Conservation (phyloP, 2,113 vertebrate genomes). For the Prinia subflava region DNA sequence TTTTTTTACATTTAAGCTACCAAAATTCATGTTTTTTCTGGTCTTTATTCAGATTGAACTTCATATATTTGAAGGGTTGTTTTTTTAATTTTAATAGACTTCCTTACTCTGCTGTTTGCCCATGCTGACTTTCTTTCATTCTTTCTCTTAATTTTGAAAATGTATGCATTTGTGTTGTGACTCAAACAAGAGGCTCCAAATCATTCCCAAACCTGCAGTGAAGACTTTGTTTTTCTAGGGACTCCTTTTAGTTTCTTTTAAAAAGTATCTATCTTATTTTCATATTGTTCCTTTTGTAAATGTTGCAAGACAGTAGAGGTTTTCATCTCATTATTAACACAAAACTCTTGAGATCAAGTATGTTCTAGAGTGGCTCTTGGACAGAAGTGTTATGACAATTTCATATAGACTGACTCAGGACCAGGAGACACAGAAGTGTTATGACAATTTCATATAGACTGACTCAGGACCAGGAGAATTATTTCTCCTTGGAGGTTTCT, state of each 20-base stretch:
- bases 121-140: background rate
- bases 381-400: rapidly evolving
- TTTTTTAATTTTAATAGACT: background rate
- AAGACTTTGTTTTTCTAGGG: background rate
- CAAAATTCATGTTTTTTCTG: background rate
- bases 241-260: background rate
- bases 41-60: background rate
- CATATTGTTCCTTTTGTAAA: background rate
- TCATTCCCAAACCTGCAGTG: background rate
- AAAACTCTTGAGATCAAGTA: background rate
- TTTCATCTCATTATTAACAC: background rate
- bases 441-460: background rate
- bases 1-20: background rate
- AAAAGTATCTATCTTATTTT: background rate
- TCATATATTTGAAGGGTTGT: rapidly evolving
- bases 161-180: background rate
- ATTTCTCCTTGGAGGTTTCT: background rate
- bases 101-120: background rate
- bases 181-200: background rate
- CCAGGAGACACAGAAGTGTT: no score
- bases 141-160: background rate
- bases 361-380: rapidly evolving
- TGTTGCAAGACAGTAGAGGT: background rate
- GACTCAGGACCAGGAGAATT: background rate
- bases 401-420: background rate